Evolutionary conservation across 2,797 vertebrate genomes (phyloP).

Genomic region (Alectoris magna): DNA sequence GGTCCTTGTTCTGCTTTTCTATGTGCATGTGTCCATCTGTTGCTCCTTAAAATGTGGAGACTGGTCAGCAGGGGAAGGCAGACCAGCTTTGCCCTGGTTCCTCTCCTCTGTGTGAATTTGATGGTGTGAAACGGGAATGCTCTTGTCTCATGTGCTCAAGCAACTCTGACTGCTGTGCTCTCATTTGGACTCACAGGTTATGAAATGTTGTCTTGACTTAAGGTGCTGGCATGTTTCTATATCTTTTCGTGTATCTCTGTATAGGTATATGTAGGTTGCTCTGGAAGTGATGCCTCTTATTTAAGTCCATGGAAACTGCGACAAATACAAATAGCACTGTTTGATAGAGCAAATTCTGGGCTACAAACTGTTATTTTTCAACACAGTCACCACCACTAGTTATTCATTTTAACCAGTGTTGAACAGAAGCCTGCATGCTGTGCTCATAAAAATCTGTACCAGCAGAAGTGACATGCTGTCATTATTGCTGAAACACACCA

Average conservation of each 20-base stretch:
- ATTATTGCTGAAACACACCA: too few species aligned
- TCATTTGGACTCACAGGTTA: slow-evolving; percentile 40
- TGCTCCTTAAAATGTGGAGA: neutral
- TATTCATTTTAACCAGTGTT: neutral
- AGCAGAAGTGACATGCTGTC: too few species aligned
- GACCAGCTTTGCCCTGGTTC: slow-evolving; percentile 16
- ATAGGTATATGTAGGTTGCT: slow-evolving; percentile 25
- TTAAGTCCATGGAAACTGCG: neutral
- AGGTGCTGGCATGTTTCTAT: slow-evolving; percentile 74
- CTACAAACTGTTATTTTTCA: neutral
- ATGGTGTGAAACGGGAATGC: slow-evolving; percentile 15
- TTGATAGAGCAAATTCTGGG: neutral
- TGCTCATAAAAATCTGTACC: too few species aligned
- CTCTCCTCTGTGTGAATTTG: slow-evolving; percentile 11
- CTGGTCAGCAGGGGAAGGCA: neutral
- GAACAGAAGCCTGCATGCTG: too few species aligned
- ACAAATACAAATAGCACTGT: neutral
- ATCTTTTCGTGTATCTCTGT: slow-evolving; percentile 66
- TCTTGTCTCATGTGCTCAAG: slow-evolving; percentile 58
- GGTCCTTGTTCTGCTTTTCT: accelerated
- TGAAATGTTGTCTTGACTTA: slow-evolving; percentile 67
- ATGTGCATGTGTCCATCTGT: neutral
- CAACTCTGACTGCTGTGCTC: slow-evolving; percentile 43
- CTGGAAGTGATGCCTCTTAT: neutral
- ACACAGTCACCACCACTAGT: neutral